These are phyloP conservation scores for Notechis scutatus DNA, from an alignment of 2,113 vertebrate genomes.

Conservation along the genomic window DNA sequence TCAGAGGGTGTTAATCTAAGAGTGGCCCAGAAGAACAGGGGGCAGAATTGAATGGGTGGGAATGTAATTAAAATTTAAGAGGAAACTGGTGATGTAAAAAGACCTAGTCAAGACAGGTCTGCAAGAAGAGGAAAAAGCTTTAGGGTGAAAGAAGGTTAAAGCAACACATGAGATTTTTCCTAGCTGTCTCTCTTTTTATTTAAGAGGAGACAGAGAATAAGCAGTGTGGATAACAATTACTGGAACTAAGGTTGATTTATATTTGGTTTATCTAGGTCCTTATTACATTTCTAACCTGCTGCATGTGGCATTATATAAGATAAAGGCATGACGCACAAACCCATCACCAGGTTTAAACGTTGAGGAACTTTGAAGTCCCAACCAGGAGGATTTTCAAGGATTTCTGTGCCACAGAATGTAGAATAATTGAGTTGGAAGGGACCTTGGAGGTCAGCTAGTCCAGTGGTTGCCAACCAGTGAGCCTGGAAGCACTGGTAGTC, in stretches of 20 bases:
- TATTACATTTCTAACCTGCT: conserved; percentile 34
- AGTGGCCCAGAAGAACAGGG: conserved; percentile 51
- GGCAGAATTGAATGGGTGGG: conserved; percentile 27
- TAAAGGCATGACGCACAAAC: background rate
- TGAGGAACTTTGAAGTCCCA: too few relatives aligned
- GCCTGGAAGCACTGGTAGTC: too few relatives aligned
- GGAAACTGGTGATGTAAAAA: conserved; percentile 50
- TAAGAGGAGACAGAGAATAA: background rate
- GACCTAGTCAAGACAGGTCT: conserved; percentile 48
- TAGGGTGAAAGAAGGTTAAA: conserved; percentile 57
- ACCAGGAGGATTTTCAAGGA: too few relatives aligned
- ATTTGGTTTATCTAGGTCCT: background rate
- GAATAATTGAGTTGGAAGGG: too few relatives aligned
- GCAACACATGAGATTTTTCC: conserved; percentile 49
- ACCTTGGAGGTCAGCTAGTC: too few relatives aligned
- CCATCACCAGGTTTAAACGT: background rate
- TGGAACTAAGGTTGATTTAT: background rate
- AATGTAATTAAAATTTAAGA: conserved; percentile 53
- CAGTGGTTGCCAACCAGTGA: too few relatives aligned
- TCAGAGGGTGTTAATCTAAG: conserved; percentile 58
- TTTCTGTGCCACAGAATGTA: too few relatives aligned
- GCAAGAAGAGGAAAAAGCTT: conserved; percentile 50
- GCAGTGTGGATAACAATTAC: conserved; percentile 5
- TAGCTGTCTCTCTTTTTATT: conserved; percentile 6
- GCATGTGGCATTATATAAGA: conserved; percentile 29